Evolutionary conservation across 64 coral and sea anemone species (phyloP).

Genomic region (Dendrophyllia cribrosa): DNA sequence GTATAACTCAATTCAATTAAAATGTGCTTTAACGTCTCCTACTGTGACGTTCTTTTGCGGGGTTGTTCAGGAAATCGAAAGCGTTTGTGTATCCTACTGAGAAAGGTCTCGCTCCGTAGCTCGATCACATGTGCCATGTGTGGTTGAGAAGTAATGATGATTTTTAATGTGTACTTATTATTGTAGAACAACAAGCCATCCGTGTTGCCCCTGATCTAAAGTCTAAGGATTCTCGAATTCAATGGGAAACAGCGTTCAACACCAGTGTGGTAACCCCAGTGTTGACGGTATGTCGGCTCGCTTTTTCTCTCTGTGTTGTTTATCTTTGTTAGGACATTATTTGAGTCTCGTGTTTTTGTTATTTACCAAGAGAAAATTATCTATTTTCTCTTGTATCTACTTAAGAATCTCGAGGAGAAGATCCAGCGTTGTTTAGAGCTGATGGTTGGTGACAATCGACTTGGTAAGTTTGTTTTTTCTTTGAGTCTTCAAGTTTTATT

Average conservation of each 20-base stretch:
- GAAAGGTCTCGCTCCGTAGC: too few species aligned
- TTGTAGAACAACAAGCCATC: constrained; percentile 18
- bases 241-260: constrained; percentile 57
- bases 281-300: not conserved
- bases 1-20: too few species aligned
- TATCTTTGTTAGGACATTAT: not conserved
- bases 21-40: too few species aligned
- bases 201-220: not conserved
- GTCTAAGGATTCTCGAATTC: constrained; percentile 8
- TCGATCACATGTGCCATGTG: too few species aligned
- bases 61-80: too few species aligned
- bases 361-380: too few species aligned
- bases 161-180: not conserved
- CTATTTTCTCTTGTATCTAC: not conserved
- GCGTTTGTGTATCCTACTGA: too few species aligned
- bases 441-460: constrained; percentile 21
- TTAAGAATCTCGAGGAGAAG: constrained; percentile 30
- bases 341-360: too few species aligned
- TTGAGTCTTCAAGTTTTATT: too few species aligned
- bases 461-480: constrained; percentile 4
- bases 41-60: too few species aligned
- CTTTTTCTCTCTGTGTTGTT: not conserved
- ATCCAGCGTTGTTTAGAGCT: constrained; percentile 32
- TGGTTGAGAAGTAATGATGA: too few species aligned
- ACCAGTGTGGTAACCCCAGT: constrained; percentile 6